Base-by-base conservation (phyloP, 2,113 vertebrate species). In the Eptatretus burgeri region DNA sequence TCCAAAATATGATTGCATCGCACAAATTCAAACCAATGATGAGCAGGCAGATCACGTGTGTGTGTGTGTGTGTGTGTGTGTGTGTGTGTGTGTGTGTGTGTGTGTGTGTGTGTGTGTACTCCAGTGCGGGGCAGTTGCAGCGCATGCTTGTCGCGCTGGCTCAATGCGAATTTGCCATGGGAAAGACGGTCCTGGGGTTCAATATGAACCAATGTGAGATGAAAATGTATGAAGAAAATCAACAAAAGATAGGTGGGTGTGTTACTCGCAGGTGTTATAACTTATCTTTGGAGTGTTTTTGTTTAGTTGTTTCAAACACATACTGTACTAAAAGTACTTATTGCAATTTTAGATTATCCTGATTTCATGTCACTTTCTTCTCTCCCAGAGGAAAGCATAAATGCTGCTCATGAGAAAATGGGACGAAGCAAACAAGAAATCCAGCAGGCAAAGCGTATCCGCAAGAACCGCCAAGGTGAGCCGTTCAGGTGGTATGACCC, bases 151-250 rank as follows among this genome's bases (percentile, higher is more conserved):
- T 81, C 20, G 89, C 77, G 41, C 70, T 98, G 73, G 78, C 84
- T 10, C 91, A 98, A 18, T 96, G 89, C 72, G 89, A 94, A 69
- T 96, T 88, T 74, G 95, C 91, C 17, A 89, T 98, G 89, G 85
- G 84, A 51, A 98, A 96, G 75, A 96, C 91, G 2, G 73, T 93
- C 64, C 78, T 93, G 66, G 91, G 95, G 7, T 93, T 95, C 64
- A 81, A 96, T 64, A 98, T 98, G 91, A 98, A 98, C 73, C 80
- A 95, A 51, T 77, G 78, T 68, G 91, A 98, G 75, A 98, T 98
- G 91, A 87, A 94, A 69, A 98, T 95, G 66, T 98, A 98, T 69
- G 91, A 93, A 74, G 84, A 78, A 72, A 94, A 89, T 69, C 94
- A 94, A 69, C 72, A 77, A 51, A 81, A 89, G 66, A 98, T 98